phyloP scores from a whole-genome alignment of 2,888 invertebrate species.

The Hybos culiciformis region DNA sequence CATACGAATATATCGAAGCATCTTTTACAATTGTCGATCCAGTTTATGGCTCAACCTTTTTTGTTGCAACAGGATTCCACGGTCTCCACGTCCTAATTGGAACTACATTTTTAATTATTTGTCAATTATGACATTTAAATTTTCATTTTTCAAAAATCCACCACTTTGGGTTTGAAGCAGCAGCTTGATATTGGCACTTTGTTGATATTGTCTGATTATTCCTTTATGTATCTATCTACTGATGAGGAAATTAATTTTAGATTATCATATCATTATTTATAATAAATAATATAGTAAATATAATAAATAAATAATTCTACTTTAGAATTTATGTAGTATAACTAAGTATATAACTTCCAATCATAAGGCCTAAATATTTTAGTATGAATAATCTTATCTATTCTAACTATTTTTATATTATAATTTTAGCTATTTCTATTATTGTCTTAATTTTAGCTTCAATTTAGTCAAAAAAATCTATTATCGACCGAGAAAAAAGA shows the following conservation, averaged over 20 bases:
- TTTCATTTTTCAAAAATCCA: conserved; percentile 41
- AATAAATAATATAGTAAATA: too few species aligned
- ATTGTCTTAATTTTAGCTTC: conserved; percentile 39
- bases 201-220: too few species aligned
- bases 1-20: conserved; percentile 55
- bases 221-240: conserved; percentile 50
- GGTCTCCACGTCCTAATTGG: conserved; percentile 57
- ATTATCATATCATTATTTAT: too few species aligned
- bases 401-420: conserved; percentile 26
- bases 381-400: conserved; percentile 46
- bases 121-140: conserved; percentile 37
- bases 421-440: conserved; percentile 36
- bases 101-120: conserved; percentile 40
- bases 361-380: conserved; percentile 45
- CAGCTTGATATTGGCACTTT: too few species aligned
- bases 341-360: conserved; percentile 57
- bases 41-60: conserved; percentile 54
- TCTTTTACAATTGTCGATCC: too few species aligned
- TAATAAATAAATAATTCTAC: too few species aligned
- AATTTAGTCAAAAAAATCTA: conserved; percentile 44
- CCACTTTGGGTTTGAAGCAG: too few species aligned
- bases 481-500: conserved; percentile 46
- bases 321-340: conserved; percentile 59
- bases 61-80: conserved; percentile 62
- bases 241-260: conserved; percentile 48